Evolutionary conservation across 2,113 vertebrate species (phyloP).

Genomic region (Origma solitaria): DNA sequence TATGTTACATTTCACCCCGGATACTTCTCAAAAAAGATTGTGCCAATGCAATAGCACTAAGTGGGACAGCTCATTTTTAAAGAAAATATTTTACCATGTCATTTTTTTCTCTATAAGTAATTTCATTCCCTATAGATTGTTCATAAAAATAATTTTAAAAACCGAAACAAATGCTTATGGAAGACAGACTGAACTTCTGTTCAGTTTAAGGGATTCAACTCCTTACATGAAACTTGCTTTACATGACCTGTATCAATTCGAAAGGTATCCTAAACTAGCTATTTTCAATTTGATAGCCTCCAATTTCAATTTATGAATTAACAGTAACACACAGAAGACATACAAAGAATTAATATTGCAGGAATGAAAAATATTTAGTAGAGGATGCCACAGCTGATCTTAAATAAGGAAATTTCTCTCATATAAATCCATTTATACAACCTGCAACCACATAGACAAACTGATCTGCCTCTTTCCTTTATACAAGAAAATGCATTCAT

Average conservation of each 20-base stretch:
- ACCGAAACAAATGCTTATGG: not conserved
- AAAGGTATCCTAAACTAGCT: not conserved
- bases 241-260: not conserved
- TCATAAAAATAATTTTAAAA: not conserved
- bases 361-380: not conserved
- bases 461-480: not conserved
- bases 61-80: not conserved
- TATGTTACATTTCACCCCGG: not conserved
- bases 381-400: not conserved
- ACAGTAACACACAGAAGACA: not conserved
- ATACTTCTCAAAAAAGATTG: not conserved
- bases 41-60: not conserved
- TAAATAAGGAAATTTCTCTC: not conserved
- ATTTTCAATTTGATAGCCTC: not conserved
- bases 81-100: not conserved
- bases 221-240: not conserved
- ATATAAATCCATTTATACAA: not conserved
- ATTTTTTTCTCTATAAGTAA: not conserved
- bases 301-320: not conserved
- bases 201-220: not conserved
- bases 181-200: not conserved
- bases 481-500: not conserved
- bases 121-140: not conserved
- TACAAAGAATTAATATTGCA: not conserved
- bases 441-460: not conserved